phyloP scores from a whole-genome alignment of 2,113 vertebrate species.

The Pimephales promelas region DNA sequence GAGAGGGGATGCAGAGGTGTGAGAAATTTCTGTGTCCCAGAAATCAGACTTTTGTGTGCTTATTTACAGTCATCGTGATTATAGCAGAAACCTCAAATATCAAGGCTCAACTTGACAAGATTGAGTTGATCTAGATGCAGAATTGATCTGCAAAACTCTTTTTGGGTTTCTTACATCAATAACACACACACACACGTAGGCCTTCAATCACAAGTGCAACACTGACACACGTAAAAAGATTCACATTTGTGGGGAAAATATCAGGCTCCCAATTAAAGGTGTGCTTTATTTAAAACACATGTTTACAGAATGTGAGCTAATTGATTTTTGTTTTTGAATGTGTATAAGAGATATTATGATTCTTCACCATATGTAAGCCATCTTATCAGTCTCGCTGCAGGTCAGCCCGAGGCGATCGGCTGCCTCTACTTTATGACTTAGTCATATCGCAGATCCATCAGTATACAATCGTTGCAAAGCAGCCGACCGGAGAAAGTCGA shows the following conservation, averaged over 20 bases:
- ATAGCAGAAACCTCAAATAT: neutral
- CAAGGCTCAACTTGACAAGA: neutral
- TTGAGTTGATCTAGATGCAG: conserved; percentile 2
- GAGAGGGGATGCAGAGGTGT: conserved; percentile 1
- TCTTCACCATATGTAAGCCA: conserved; percentile 29
- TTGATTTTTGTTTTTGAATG: conserved; percentile 25
- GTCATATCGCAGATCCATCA: conserved; percentile 30
- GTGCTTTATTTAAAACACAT: neutral
- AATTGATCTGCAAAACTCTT: conserved; percentile 13
- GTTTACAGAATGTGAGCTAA: neutral
- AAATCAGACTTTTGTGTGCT: neutral
- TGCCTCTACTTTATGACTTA: conserved; percentile 32
- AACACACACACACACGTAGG: neutral
- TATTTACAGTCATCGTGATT: conserved; percentile 15
- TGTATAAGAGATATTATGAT: conserved; percentile 1
- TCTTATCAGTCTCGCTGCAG: conserved; percentile 30
- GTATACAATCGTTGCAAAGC: conserved; percentile 35
- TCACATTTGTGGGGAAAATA: neutral
- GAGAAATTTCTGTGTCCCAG: neutral
- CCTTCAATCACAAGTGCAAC: neutral
- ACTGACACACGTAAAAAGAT: conserved; percentile 4
- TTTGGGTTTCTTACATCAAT: neutral
- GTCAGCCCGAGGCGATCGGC: conserved; percentile 30
- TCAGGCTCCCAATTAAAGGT: conserved; percentile 8
- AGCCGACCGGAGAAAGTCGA: conserved; percentile 34